phyloP scores from a whole-genome alignment of 2,113 vertebrate genomes.

The Pardalotus punctatus region DNA sequence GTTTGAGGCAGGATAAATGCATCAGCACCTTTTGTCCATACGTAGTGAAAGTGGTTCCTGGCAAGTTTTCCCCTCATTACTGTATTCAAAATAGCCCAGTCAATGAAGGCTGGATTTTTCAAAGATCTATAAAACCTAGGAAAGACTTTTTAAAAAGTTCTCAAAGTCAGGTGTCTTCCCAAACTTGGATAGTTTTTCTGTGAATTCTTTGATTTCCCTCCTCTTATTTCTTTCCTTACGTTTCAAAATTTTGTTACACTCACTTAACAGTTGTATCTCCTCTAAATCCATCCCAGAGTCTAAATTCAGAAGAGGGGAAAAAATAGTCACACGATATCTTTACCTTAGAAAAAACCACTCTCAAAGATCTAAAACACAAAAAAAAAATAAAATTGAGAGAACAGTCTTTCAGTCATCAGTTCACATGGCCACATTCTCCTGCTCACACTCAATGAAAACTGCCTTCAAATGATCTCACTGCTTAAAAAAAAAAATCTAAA shows the following conservation, averaged over 20 bases:
- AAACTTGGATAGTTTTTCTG: background rate
- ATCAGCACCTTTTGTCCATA: background rate
- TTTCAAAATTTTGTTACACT: background rate
- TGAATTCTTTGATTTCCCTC: background rate
- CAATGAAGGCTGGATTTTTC: background rate
- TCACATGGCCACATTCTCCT: background rate
- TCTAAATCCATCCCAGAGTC: background rate
- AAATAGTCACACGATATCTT: background rate
- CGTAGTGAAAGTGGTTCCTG: background rate
- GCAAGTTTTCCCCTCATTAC: background rate
- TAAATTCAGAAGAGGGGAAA: background rate
- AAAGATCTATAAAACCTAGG: background rate
- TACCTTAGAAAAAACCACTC: background rate
- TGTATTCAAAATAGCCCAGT: background rate
- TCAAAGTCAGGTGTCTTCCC: background rate
- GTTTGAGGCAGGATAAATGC: background rate
- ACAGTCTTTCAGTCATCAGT: background rate
- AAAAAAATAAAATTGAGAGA: background rate
- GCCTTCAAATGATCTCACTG: background rate
- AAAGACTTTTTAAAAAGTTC: background rate
- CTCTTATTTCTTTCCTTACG: background rate
- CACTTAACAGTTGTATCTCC: background rate
- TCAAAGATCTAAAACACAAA: background rate
- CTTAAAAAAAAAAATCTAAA: background rate
- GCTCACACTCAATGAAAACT: background rate